Evolutionary conservation across 2,888 invertebrate species (phyloP), one percentile per base, ranked within the genome.

Genomic region (Tipula vernalis): DNA sequence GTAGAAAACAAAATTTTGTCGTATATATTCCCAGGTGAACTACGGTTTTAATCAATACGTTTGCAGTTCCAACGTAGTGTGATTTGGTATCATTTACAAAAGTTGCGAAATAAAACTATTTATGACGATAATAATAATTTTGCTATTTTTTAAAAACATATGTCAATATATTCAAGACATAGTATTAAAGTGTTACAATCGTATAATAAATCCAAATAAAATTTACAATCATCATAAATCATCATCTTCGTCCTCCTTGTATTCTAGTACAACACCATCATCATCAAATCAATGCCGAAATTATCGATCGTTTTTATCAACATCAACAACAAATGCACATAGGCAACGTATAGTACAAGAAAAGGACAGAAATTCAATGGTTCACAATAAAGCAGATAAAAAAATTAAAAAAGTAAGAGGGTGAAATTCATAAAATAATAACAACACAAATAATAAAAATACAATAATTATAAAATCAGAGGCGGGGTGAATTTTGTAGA

Each of bases 131-230:
- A 90, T 91, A 87, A 88, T 91, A 15, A 47, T 87, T 89, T 88
- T 91, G 87, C 88, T 91, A 89, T 90, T 91, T 88, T 91, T 91
- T 87, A 90, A 91, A 91, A 91, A 91, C 89, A 89, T 91, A 89
- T 91, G 91, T 89, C 89, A 91, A 88, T 91, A 90, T 88, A 90
- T 91, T 87, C 91, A 91, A 89, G 90, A 90, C 86, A 89, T 91
- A 87, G 90, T 91, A 87, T 89, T 91, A 88, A 89, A 89, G 88
- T 89, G 91, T 88, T 91, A 91, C 88, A 91, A 91, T 89, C 89
- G 90, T 89, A 91, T 91, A 90, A 90, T 91, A 88, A 91, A 91
- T 88, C 90, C 90, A 13, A 86, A 86, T 36, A 86, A 85, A 36
- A 87, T 42, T 47, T 87, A 87, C 42, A 86, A 18, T 36, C 42